Percentiles rank a stretch among this genome's conserved stretches.
Evolutionary conservation across 2,888 invertebrate species (phyloP).

Genomic region (Parnassius glacialis): DNA sequence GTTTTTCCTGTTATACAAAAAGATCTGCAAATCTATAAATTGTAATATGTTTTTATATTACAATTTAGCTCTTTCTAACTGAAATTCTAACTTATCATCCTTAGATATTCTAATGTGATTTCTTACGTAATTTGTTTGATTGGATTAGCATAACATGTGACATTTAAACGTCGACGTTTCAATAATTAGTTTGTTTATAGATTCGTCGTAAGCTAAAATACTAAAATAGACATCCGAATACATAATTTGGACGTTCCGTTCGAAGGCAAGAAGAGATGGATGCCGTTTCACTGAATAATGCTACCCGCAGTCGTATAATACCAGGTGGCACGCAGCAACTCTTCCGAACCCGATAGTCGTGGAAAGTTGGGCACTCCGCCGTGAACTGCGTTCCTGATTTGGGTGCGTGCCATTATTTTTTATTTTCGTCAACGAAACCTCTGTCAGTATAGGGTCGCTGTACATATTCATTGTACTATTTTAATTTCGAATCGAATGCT

Average conservation of each 20-base stretch:
- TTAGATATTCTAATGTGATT: too few species aligned
- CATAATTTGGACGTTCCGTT: conserved; percentile 7
- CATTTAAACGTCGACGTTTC: not conserved
- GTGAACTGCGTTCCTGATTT: conserved; percentile 41
- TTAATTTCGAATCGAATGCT: not conserved
- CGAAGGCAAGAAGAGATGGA: conserved; percentile 9
- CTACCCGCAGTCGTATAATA: conserved; percentile 28
- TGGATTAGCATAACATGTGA: not conserved
- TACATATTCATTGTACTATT: conserved; percentile 9
- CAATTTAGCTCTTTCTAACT: too few species aligned
- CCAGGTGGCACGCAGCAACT: conserved; percentile 33
- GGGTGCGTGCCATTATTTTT: conserved; percentile 53
- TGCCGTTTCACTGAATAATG: conserved; percentile 6
- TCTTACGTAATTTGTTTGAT: not conserved
- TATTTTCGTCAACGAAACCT: conserved; percentile 40
- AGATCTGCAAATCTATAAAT: too few species aligned
- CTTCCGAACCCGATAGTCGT: conserved; percentile 32
- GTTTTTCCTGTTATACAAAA: too few species aligned
- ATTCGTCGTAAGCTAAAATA: not conserved
- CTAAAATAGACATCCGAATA: conserved; percentile 17
- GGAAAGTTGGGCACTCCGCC: conserved; percentile 31
- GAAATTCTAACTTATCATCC: too few species aligned
- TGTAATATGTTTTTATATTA: too few species aligned
- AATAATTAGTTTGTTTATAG: too few species aligned
- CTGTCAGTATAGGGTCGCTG: conserved; percentile 31